Percentiles rank a stretch among this genome's conserved stretches.
Conservation (phyloP, 2,888 invertebrate species). For the Theretra japonica region DNA sequence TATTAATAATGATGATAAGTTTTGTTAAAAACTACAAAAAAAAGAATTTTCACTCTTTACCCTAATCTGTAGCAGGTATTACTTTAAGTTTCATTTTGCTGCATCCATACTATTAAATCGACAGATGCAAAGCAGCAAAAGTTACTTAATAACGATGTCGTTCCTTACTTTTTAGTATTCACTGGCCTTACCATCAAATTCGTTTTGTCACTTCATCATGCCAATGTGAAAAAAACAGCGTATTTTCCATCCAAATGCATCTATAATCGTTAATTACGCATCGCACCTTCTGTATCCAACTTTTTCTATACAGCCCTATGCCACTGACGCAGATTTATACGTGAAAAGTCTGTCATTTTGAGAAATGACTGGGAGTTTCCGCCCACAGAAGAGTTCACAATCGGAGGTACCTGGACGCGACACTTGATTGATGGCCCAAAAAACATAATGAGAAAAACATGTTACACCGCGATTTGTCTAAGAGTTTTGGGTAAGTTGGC, state of each 20-base stretch:
- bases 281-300: not conserved
- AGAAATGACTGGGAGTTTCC: conserved; percentile 67
- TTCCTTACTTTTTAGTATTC: too few species aligned
- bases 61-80: too few species aligned
- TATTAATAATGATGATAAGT: too few species aligned
- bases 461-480: conserved; percentile 17
- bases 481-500: not conserved
- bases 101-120: too few species aligned
- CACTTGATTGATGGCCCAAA: conserved; percentile 57
- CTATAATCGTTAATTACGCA: not conserved
- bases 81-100: too few species aligned
- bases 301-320: conserved; percentile 45
- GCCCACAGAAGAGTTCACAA: conserved; percentile 58
- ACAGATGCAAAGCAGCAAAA: too few species aligned
- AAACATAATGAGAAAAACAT: conserved; percentile 35
- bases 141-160: too few species aligned
- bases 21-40: too few species aligned
- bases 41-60: too few species aligned
- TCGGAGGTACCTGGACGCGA: conserved; percentile 57
- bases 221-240: not conserved
- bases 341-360: conserved; percentile 67
- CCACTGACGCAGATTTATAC: conserved; percentile 61
- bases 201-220: too few species aligned
- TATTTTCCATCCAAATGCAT: too few species aligned
- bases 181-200: too few species aligned